Evolutionary conservation across 2,797 vertebrate species (phyloP).

Genomic region (Austrolebias charrua): DNA sequence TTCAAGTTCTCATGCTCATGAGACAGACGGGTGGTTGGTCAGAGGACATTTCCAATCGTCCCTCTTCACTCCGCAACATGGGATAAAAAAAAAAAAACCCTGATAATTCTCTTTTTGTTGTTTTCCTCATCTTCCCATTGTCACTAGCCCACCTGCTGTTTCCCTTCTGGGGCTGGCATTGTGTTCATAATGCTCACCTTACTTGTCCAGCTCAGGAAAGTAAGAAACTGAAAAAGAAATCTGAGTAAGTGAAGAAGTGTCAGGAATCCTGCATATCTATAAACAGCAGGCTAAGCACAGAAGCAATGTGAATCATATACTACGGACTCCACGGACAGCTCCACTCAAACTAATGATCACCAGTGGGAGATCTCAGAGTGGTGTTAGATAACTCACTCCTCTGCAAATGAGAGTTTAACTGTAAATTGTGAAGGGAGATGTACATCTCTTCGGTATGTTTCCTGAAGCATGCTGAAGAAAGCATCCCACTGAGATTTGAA

Average conservation of each 20-base stretch:
- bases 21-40: too few species aligned
- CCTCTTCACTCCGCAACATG: too few species aligned
- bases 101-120: background rate
- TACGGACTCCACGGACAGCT: constrained; percentile 5
- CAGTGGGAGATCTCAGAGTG: constrained; percentile 7
- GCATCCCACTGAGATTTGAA: background rate
- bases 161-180: background rate
- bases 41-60: too few species aligned
- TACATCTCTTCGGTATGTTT: background rate
- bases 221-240: background rate
- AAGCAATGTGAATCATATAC: background rate
- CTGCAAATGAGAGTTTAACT: constrained; percentile 3
- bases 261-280: constrained; percentile 6
- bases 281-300: background rate
- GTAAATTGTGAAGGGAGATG: background rate
- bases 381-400: constrained; percentile 5
- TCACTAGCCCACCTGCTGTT: background rate
- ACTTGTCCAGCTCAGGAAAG: background rate
- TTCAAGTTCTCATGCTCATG: too few species aligned
- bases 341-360: constrained; percentile 18
- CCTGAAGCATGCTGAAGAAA: background rate
- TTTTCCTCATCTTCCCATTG: background rate
- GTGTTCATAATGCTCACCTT: background rate
- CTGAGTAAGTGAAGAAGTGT: background rate
- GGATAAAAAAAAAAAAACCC: background rate